Conservation (phyloP, 2,888 invertebrate genomes). For the Acrobasis consociella region DNA sequence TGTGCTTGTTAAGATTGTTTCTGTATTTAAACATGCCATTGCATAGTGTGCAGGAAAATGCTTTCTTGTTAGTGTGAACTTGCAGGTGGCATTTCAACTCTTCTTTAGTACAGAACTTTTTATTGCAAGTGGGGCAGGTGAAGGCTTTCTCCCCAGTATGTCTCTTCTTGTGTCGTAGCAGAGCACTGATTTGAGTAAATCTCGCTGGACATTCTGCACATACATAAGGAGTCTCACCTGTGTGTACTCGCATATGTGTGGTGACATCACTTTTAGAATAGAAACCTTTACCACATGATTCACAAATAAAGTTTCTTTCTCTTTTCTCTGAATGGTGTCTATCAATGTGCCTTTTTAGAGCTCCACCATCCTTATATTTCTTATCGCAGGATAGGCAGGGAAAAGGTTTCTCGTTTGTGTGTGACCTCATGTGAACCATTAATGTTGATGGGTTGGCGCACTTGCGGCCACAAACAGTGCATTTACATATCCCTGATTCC, state of each 20-base stretch:
- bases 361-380: constrained; percentile 56
- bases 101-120: constrained; percentile 62
- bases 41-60: constrained; percentile 64
- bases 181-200: constrained; percentile 60
- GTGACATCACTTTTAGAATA: constrained; percentile 58
- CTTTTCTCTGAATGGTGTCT: constrained; percentile 53
- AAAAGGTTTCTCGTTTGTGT: constrained; percentile 56
- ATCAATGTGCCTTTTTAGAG: constrained; percentile 57
- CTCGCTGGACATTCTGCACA: constrained; percentile 56
- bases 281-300: constrained; percentile 68
- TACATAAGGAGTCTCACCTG: constrained; percentile 67
- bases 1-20: constrained; percentile 76
- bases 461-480: constrained; percentile 51
- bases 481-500: constrained; percentile 35
- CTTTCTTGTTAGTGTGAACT: constrained; percentile 60
- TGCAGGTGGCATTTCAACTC: constrained; percentile 57
- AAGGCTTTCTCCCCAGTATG: constrained; percentile 59
- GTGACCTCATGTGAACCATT: constrained; percentile 57
- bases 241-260: constrained; percentile 65
- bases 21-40: constrained; percentile 74
- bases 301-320: constrained; percentile 61
- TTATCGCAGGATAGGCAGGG: constrained; percentile 60
- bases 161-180: constrained; percentile 55
- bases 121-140: constrained; percentile 56
- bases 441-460: constrained; percentile 54